Evolutionary conservation across 2,888 invertebrate species (phyloP), one percentile per base, ranked within the genome.

Genomic region (Linnaemya vulpina): DNA sequence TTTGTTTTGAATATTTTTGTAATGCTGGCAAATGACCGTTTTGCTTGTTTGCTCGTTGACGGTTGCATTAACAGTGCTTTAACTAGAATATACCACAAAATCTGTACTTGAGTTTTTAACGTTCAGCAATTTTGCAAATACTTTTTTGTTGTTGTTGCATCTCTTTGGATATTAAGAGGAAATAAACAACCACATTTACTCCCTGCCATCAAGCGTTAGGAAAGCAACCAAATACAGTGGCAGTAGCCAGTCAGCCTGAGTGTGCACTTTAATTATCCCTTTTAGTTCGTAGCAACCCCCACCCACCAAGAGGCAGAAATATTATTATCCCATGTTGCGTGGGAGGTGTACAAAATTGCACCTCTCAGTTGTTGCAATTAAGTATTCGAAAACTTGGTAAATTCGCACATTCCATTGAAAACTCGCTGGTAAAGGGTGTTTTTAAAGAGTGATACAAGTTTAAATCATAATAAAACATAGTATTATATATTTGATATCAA

Each of bases 41-140:
- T 65, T 63, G 49, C 76, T 65, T 90, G 89, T 90, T 89, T 89
- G 89, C 91, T 89, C 92, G 91, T 91, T 90, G 91, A 91, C 90
- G 91, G 91, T 91, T 89, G 89, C 90, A 89, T 90, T 90, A 89
- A 89, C 82, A 85, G 85, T 85, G 85, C 82, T 85, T 85, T 85
- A 85, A 74, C 74, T 15, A 43, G 81, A 82, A 82, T 85, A 70
- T 78, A 81, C 85, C 85, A 77, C 74, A 84, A 81, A 74, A 83
- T 67, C 70, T 84, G 80, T 85, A 77, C 84, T 80, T 74, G 68
- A 68, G 86, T 65, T 60, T 70, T 58, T 53, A 65, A 73, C 73
- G 58, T 80, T 73, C 49, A 58, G 73, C 65, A 80, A 73, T 80
- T 38, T 76, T 77, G 65, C 43, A n/a, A 15, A 5, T 49, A 30